Evolutionary conservation across 2,888 invertebrate species (phyloP).

Genomic region (Drosophila incognita): DNA sequence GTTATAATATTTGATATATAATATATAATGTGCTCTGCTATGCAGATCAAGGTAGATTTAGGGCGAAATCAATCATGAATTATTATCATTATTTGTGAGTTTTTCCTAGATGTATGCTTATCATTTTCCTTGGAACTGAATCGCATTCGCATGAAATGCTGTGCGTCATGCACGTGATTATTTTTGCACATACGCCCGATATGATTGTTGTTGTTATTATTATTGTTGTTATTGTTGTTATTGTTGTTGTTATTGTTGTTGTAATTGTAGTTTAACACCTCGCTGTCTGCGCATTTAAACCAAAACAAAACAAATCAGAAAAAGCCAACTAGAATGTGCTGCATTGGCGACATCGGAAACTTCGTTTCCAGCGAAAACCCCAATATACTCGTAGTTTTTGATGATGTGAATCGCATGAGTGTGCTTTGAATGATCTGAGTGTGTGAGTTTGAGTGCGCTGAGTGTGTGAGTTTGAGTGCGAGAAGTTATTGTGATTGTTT

Average conservation of each 20-base stretch:
- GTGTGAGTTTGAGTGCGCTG: slow-evolving; percentile 6
- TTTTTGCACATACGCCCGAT: slow-evolving; percentile 2
- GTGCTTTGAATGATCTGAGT: background rate
- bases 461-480: slow-evolving; percentile 6
- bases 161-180: slow-evolving; percentile 74
- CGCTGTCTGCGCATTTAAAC: slow-evolving; percentile 46
- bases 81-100: too few relatives aligned
- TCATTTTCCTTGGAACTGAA: slow-evolving; percentile 38
- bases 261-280: slow-evolving; percentile 57
- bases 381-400: slow-evolving; percentile 25
- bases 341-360: slow-evolving; percentile 59
- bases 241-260: slow-evolving; percentile 12
- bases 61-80: background rate
- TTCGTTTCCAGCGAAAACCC: slow-evolving; percentile 36
- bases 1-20: too few relatives aligned
- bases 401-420: slow-evolving; percentile 14
- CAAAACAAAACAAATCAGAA: slow-evolving; percentile 2
- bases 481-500: slow-evolving; percentile 41
- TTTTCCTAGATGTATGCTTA: slow-evolving; percentile 5
- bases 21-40: too few relatives aligned
- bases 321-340: slow-evolving; percentile 52
- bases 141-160: slow-evolving; percentile 41
- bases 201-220: slow-evolving; percentile 31
- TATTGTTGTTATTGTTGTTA: slow-evolving; percentile 1
- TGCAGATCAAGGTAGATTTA: background rate